Evolutionary conservation across 2,888 invertebrate species (phyloP), one percentile per base, ranked within the genome.

Genomic region (Fragum whitleyi): DNA sequence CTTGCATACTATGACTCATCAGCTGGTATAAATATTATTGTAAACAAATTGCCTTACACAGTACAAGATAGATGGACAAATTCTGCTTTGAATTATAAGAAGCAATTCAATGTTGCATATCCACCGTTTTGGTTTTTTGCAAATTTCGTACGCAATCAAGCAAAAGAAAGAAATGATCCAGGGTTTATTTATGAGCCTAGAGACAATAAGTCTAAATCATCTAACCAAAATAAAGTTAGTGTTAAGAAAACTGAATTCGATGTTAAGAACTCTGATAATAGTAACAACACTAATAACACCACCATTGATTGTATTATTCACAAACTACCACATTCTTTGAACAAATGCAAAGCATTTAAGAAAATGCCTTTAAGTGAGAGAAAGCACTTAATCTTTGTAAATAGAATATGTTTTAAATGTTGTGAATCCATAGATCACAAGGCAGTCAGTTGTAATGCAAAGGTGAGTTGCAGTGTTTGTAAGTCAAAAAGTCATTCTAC

Each of bases 141-240:
- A 23, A 26, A 67, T 19, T 81, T 85, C 51, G 21, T 79, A 14
- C 23, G 71, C 23, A 71, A 74, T 11, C 36, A 71, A 53, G 76
- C 75, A 28, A 73, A 74, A 29, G 75, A 79, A 61, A 79, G 71
- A 51, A 81, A 85, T 69, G 81, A 85, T 36, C 84, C 84, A 21
- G 70, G 75, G 39, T 29, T 76, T 28, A 23, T 11, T 16, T 76
- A 32, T 32, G 69, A 76, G 11, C n/a, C 21, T n/a, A n/a, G n/a
- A n/a, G n/a, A 32, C 23, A 19, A 14, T 23, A 21, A 23, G 19
- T n/a, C 29, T 14, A 11, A 47, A 28, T 5, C 7, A 23, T 11
- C 57, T 9, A 36, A 32, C 11, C 71, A 29, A 9, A 36, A n/a
- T n/a, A n/a, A 42, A 29, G 39, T 74, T 65, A 23, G 19, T 39